A percentile compares a stretch with the other conserved stretches of the same genome.
Evolutionary conservation across 1,140 invertebrate genomes (phyloP).

Genomic region (Lepidotrigona ventralis): DNA sequence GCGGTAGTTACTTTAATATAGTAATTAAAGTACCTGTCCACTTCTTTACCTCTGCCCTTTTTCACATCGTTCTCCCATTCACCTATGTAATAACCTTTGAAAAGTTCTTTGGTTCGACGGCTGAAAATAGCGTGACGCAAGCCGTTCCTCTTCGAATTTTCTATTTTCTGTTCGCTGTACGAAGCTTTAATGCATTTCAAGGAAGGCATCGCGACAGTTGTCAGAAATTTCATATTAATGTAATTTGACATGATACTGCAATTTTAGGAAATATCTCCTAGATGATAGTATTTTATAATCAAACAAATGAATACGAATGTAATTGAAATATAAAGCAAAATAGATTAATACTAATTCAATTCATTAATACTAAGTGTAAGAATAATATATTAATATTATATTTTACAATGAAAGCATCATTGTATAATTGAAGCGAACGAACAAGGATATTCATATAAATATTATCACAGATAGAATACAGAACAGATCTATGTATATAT

Average conservation of each 20-base stretch:
- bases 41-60: slow-evolving; percentile 75
- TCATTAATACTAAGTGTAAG: too few species aligned
- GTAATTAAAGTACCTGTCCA: slow-evolving; percentile 45
- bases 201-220: slow-evolving; percentile 46
- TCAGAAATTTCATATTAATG: background rate
- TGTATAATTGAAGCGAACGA: background rate
- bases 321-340: background rate
- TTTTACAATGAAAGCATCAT: background rate
- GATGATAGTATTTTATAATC: background rate
- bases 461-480: too few species aligned
- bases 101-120: slow-evolving; percentile 57
- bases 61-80: slow-evolving; percentile 82
- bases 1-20: background rate
- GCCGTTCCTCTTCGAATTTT: slow-evolving; percentile 75
- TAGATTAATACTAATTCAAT: background rate
- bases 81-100: slow-evolving; percentile 79
- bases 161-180: slow-evolving; percentile 16
- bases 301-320: background rate
- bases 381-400: background rate
- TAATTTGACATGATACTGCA: background rate
- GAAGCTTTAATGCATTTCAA: slow-evolving; percentile 36
- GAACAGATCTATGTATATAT: too few species aligned
- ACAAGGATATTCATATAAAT: too few species aligned
- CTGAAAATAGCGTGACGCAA: slow-evolving; percentile 80
- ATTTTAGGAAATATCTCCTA: background rate